Evolutionary conservation across 2,888 invertebrate genomes (phyloP), one percentile per base, ranked within the genome.

Genomic region (Cheilosia urbana): DNA sequence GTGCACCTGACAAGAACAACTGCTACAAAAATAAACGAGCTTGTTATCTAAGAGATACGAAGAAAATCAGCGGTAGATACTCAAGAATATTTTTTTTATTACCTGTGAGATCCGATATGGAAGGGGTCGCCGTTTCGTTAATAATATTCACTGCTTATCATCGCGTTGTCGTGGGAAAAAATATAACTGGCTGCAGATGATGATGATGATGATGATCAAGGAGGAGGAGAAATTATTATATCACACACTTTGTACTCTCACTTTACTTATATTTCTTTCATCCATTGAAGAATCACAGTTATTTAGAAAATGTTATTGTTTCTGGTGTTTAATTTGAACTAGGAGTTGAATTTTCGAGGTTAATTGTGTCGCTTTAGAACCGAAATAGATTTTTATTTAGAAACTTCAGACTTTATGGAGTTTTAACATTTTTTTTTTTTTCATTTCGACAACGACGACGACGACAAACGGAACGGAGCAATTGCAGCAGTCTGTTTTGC

Each of bases 401-500:
- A 69, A 37, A 62, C 69, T 69, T 71, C 45, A 17, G 24, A 62
- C 62, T 69, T 37, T 19, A 55, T 47, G 62, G 47, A 62, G 62
- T 47, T 77, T 62, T 60, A 30, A 34, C 24, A 19, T 9, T 30
- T 30, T 30, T 30, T 19, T 40, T 19, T 60, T 68, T 75, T 57
- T 63, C 47, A 65, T 79, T 84, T 30, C 62, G 76, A 68, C 53
- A 27, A 76, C 45, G 11, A 62, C 62, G 24, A 66, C 76, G 63
- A 81, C 81, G 71, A 76, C 85, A 77, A 77, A 85, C 81, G 81
- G 85, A 81, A 77, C 72, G 72, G 81, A 81, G 85, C 76, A 81
- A 71, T 85, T 85, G 76, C 76, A 81, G 80, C 85, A 85, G 76
- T 85, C 85, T 85, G 85, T 76, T 81, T 81, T 81, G 85, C 57